Conservation (phyloP, 2,797 vertebrate species). For the Benthosema pterotum region DNA sequence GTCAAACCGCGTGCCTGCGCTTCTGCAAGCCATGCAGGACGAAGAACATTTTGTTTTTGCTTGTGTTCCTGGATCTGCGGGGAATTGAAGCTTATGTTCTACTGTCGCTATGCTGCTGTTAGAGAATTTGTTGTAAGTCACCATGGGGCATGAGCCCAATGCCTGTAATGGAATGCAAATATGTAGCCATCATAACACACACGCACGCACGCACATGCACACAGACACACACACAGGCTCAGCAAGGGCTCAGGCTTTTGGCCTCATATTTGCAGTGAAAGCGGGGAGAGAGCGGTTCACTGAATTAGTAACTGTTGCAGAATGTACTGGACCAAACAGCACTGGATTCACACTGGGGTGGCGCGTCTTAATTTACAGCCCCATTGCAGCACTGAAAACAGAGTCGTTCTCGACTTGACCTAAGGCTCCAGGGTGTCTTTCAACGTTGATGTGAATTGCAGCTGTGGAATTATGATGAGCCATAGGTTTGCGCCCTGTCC, state of each 20-base stretch:
- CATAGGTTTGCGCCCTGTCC: conserved; percentile 8
- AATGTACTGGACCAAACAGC: conserved; percentile 2
- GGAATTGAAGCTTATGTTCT: no score
- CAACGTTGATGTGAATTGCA: conserved; percentile 47
- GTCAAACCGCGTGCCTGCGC: conserved; percentile 37
- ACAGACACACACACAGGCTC: no score
- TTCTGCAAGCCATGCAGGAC: conserved; percentile 24
- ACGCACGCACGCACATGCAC: no score
- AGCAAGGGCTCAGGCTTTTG: background rate
- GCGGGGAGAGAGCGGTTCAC: no score
- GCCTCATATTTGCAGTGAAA: conserved; percentile 22
- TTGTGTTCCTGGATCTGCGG: no score
- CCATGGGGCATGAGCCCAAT: no score
- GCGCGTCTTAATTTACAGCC: conserved; percentile 47
- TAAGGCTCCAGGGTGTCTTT: conserved; percentile 37
- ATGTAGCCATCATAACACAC: no score
- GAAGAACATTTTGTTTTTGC: conserved; percentile 17
- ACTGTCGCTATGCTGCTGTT: no score
- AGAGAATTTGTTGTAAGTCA: no score
- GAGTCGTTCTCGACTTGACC: conserved; percentile 14
- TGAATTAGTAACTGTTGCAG: background rate
- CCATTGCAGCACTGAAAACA: conserved; percentile 4
- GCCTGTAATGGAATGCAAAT: no score
- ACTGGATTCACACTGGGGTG: conserved; percentile 8
- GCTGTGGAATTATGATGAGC: conserved; percentile 46